Evolutionary conservation across 2,113 vertebrate species (phyloP), one percentile per base, ranked within the genome.

Genomic region (Calonectris borealis): DNA sequence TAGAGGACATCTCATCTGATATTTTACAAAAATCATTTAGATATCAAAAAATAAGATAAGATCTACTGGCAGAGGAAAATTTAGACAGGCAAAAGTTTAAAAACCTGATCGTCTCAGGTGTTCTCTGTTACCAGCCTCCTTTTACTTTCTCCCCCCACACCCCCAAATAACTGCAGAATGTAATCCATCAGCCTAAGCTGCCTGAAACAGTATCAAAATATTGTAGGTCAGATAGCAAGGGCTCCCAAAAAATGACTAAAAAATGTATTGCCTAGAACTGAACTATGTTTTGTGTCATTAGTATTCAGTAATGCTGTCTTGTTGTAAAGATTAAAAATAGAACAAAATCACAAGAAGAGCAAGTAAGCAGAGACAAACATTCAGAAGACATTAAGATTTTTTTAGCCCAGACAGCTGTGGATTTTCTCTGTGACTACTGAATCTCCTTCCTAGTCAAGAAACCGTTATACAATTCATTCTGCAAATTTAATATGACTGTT

Each of bases 271-370:
- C 58, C 76, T 85, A 81, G 52, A 84, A 93, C 51, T 55, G 55
- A 89, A 62, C 48, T 36, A 25, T 49, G 36, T 78, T 90, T 89
- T 75, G n/a, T 68, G 88, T 94, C 94, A 96, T 96, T 86, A 93
- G 54, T 71, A 93, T 94, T 96, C 93, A 88, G 51, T 60, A 91
- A 81, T 29, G 44, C 46, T 64, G 13, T 29, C 72, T 83, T 31
- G 25, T 40, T 82, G 62, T 73, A 79, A 77, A 88, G 58, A 88
- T 86, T 78, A 78, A 95, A 96, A 96, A 88, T 80, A 91, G 78
- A 97, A 86, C 49, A 65, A 95, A 90, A 94, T 51, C 61, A 57
- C 61, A 83, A 82, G 80, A 88, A 90, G 14, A 95, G 22, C 44
- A 91, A 93, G 85, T 25, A 32, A 90, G 71, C 29, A 86, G 57